phyloP scores from a whole-genome alignment of 2,888 invertebrate species.

The Pyralis farinalis region DNA sequence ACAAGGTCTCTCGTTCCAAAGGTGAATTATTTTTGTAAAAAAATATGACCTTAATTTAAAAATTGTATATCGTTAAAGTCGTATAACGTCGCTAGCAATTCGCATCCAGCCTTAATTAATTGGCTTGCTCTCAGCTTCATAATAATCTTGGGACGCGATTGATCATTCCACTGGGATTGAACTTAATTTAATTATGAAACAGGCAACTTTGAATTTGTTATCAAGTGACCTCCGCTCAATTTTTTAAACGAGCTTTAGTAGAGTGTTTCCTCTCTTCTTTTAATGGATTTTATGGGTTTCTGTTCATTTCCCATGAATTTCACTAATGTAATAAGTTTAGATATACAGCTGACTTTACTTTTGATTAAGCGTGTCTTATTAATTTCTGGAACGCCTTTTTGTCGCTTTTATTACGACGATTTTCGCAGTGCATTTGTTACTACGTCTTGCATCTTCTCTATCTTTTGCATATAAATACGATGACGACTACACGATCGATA shows the following conservation, averaged over 20 bases:
- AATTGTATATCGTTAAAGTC: slow-evolving; percentile 14
- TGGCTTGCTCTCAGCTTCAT: slow-evolving; percentile 34
- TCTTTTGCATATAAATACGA: too few species aligned
- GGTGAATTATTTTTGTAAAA: not conserved
- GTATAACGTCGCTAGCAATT: slow-evolving; percentile 30
- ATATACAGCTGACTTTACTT: not conserved
- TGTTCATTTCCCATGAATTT: not conserved
- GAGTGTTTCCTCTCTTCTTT: slow-evolving; percentile 2
- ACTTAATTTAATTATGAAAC: slow-evolving; percentile 34
- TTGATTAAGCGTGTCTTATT: too few species aligned
- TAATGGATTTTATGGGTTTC: slow-evolving; percentile 1
- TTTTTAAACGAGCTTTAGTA: slow-evolving; percentile 9
- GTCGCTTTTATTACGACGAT: too few species aligned
- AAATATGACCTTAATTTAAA: slow-evolving; percentile 9
- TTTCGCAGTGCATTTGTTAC: too few species aligned
- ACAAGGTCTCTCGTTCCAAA: too few species aligned
- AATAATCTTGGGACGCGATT: slow-evolving; percentile 36
- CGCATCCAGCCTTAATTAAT: slow-evolving; percentile 42
- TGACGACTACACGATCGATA: too few species aligned
- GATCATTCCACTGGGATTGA: slow-evolving; percentile 34
- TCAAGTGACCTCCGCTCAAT: slow-evolving; percentile 15
- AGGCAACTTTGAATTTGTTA: slow-evolving; percentile 14
- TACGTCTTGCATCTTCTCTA: too few species aligned
- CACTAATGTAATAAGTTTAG: not conserved
- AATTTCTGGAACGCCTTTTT: too few species aligned